Evolutionary conservation across 2,888 invertebrate genomes (phyloP), one percentile per base, ranked within the genome.

Genomic region (Psococerastis gibbosa): DNA sequence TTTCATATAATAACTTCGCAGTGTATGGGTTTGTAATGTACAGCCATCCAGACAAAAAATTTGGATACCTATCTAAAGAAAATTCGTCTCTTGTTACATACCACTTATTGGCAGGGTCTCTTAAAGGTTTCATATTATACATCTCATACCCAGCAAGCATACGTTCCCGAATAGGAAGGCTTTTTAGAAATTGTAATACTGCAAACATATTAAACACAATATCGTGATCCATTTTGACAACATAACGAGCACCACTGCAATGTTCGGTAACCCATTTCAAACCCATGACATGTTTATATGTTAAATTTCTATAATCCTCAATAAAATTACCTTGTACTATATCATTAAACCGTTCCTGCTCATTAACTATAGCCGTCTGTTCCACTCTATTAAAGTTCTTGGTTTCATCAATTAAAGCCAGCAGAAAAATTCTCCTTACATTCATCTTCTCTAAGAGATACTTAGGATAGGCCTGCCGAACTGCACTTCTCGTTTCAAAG

Each of bases 171-270:
- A 22, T 2, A 35, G 62, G 61, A 2, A 62, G 50, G 2, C 57
- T 55, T 33, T 63, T 59, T 32, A 73, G 52, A 35, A 70, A 56
- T 3, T 60, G 54, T 4, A 65, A 54, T 23, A 76, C 59, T 49
- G 68, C 67, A 51, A 72, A 72, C 18, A 83, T 59, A 58, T 83
- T 75, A 15, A 78, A 69, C 3, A 80, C 73, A 38, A 76, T 78
- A 54, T 85, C 85, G 56, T 85, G 84, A 56, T 87, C 85, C 60
- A 80, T 73, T 68, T 87, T 87, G 22, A 84, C 66, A 22, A 84
- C 65, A 52, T 70, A 80, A 46, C 69, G 66, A 2, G 73, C 68
- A 9, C 65, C 60, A 1, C 54, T 54, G 53, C 84, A 85, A 52
- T 66, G 63, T n/a, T 61, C 61, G 1, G 68, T 62, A 0, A 72